Conservation (phyloP, 2,113 vertebrate species). For the Cebus imitator region DNA sequence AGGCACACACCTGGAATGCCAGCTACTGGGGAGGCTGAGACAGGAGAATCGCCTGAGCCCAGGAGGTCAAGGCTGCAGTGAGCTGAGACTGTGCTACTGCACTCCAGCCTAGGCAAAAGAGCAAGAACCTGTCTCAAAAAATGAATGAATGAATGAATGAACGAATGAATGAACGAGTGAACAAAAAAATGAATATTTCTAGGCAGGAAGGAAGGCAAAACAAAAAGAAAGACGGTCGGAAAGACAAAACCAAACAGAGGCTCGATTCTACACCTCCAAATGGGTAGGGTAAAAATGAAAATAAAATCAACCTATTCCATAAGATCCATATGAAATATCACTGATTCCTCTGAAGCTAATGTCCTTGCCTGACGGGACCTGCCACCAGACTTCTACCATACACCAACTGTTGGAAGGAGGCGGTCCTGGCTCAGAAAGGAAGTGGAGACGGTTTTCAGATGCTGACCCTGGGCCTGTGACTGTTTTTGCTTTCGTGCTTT, state of each 20-base stretch:
- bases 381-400: too few relatives aligned
- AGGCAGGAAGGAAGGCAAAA: background rate
- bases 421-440: background rate
- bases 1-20: too few relatives aligned
- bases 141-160: too few relatives aligned
- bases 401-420: too few relatives aligned
- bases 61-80: too few relatives aligned
- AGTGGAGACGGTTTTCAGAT: background rate
- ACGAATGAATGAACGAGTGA: too few relatives aligned
- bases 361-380: background rate
- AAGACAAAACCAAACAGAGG: background rate
- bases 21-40: too few relatives aligned
- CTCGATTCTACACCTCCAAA: background rate
- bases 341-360: rapidly evolving
- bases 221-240: background rate
- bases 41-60: too few relatives aligned
- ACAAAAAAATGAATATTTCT: background rate
- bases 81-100: too few relatives aligned
- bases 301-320: background rate
- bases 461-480: background rate
- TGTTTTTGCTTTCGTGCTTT: background rate
- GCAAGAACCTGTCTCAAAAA: too few relatives aligned
- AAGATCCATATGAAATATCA: background rate
- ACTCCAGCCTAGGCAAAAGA: too few relatives aligned
- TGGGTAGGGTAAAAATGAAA: background rate